Evolutionary conservation across 2,113 vertebrate species (phyloP), one percentile per base, ranked within the genome.

Genomic region (Pholis gunnellus): DNA sequence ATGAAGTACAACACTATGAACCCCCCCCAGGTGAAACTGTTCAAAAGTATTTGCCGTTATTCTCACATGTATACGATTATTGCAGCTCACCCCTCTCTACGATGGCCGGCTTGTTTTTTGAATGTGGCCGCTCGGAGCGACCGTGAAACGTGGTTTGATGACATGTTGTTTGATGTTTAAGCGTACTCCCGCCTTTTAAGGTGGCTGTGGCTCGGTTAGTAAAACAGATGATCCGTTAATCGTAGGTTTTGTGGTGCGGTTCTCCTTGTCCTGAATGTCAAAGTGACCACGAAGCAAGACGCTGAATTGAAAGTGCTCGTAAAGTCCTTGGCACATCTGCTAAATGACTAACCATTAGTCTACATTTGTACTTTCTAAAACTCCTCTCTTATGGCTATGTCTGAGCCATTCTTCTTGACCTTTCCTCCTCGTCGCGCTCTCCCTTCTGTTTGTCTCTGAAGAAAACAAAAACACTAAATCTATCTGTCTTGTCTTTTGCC

Each of bases 381-480:
- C 38, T 29, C 56, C 15, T 72, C 9, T 5, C 59, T 71, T 10
- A 75, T 18, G 46, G 14, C 14, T 8, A 0, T 25, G 22, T 42
- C 36, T 22, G 27, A 63, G 25, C 17, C 52, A 57, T 74, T 72
- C 1, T 38, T 14, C 18, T 31, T 76, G 20, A 18, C 42, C 9
- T 77, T 63, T 44, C 5, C 42, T 75, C 8, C n/a, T 72, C n/a
- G 38, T 60, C n/a, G 13, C 13, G 20, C 34, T 36, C 46, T 56
- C 10, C 22, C 46, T 79, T 79, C n/a, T 54, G 59, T 75, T 40
- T 66, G 25, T 75, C 40, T 68, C 40, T 68, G 68, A 73, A 71
- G n/a, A 72, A 82, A 84, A 78, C n/a, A 82, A 15, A 50, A 75
- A 34, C 34, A 65, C 70, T 0, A 54, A n/a, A 54, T 59, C 75